Base-by-base conservation (phyloP, 2,888 invertebrate genomes). In the Neoitamus cyanurus region DNA sequence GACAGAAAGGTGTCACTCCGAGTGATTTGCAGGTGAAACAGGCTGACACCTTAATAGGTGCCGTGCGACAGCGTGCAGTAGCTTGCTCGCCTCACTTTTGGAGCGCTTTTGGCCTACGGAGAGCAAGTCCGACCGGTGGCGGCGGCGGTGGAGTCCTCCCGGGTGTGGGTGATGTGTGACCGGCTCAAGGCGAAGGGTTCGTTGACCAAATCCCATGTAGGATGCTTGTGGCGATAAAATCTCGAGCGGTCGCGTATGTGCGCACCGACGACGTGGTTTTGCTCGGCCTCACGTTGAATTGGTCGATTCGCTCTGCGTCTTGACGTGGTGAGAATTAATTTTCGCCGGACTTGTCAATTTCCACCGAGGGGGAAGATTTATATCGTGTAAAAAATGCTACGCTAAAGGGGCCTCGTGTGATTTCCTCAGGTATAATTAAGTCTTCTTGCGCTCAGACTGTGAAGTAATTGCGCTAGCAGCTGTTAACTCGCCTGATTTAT, bases 11-110 rank as follows among this genome's bases (percentile, higher is more conserved):
- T 58, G 58, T 25, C 58, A 58, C 15, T 58, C 11, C 25, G 58
- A 58, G 58, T 58, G 58, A 58, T 58, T 58, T 58, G 58, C 58
- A 58, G 58, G 58, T 58, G 58, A 58, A 58, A 58, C 25, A 58
- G 7, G 20, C 58, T 58, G 58, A 25, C 58, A 25, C 58, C 25
- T 58, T 58, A 58, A 58, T 25, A 58, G 25, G 20, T 20, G 58
- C 11, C 20, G 9, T 58, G 48, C 20, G 9, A 25, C 58, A 58
- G 58, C 20, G 25, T 58, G 48, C 20, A 20, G 3, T 15, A 15
- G 15, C 20, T n/a, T 15, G n/a, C 42, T 1, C 9, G 48, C 48
- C 20, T 20, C 48, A 15, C 15, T 5, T 37, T 6, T 37, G 20
- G 48, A 11, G n/a, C n/a, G n/a, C n/a, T 42, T n/a, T n/a, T 13